Evolutionary conservation across 2,113 vertebrate species (phyloP), one percentile per base, ranked within the genome.

Genomic region (Chlamydotis undulata): DNA sequence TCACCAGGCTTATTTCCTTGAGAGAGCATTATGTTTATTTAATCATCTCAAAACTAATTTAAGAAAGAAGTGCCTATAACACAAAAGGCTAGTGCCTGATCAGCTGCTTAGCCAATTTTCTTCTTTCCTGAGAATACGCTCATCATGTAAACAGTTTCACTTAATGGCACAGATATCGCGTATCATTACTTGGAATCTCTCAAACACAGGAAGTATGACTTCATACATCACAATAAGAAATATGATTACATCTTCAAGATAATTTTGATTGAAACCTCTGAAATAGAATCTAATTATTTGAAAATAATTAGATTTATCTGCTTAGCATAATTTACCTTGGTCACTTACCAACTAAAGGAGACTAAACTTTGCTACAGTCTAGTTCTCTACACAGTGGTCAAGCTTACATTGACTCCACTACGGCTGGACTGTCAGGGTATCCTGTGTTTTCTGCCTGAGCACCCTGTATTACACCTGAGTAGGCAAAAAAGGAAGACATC

Each of bases 261-360:
- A 59, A 69, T 96, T 96, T 94, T 87, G 95, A 94, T 91, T 19
- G 91, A 94, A 93, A 67, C 10, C 10, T 76, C 63, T 53, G 81
- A 86, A 85, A 95, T 52, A n/a, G 63, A 93, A 95, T 96, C 59
- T 91, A 56, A 84, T 93, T 86, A 89, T 89, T 89, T 88, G 49
- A 88, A 75, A 64, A 53, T 82, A 95, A 88, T 95, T 96, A 83
- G 31, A 82, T 95, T 95, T 90, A 53, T 80, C 59, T 90, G n/a
- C 52, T 93, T 91, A 91, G 24, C 22, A 39, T 73, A 89, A 41
- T 86, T 95, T 83, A 65, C 17, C 60, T 16, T 88, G 8, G 25
- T 93, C 87, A 12, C 33, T 81, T 81, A 60, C 14, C 53, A 45
- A 25, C 33, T 73, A 77, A 86, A 91, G 19, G 33, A 78, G 41